Evolutionary conservation across 37 sponge, comb jelly and placozoan species (phyloP).

Genomic region (Beroe forskalii): DNA sequence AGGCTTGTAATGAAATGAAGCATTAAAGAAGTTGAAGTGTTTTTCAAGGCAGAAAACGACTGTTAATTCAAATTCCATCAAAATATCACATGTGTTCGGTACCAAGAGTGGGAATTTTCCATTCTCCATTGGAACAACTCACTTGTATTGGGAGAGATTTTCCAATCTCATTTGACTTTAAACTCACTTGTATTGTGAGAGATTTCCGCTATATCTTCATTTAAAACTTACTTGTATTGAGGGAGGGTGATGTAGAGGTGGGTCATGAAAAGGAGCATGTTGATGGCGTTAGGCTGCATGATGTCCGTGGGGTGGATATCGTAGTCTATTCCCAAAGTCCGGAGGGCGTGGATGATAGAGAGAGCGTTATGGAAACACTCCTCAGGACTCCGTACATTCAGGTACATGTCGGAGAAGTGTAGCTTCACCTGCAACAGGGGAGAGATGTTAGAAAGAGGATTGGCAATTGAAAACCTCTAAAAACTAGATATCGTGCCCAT

Average conservation of each 20-base stretch:
- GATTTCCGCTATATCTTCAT: too few relatives aligned
- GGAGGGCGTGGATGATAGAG: conserved; percentile 71
- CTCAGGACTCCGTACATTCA: conserved; percentile 70
- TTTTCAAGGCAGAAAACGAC: too few relatives aligned
- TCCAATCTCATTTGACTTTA: too few relatives aligned
- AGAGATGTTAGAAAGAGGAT: neutral
- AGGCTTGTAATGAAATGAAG: neutral
- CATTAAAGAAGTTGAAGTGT: neutral
- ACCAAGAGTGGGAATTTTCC: too few relatives aligned
- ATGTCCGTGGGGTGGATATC: conserved; percentile 85
- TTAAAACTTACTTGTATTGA: conserved; percentile 65
- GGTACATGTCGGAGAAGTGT: conserved; percentile 71
- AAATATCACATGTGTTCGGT: too few relatives aligned
- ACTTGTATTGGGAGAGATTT: too few relatives aligned
- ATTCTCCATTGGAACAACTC: too few relatives aligned
- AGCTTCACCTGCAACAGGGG: conserved; percentile 64
- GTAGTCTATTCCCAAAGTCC: conserved; percentile 74
- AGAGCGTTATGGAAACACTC: conserved; percentile 86
- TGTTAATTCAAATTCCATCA: too few relatives aligned
- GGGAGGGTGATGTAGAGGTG: conserved; percentile 75
- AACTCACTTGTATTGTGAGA: too few relatives aligned
- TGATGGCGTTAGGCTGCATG: conserved; percentile 76
- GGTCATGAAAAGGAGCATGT: conserved; percentile 72
- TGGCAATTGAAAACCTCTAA: neutral
- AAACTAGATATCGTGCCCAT: neutral